Evolutionary conservation across 2,113 vertebrate species (phyloP), one percentile per base, ranked within the genome.

Genomic region (Platanista minor): DNA sequence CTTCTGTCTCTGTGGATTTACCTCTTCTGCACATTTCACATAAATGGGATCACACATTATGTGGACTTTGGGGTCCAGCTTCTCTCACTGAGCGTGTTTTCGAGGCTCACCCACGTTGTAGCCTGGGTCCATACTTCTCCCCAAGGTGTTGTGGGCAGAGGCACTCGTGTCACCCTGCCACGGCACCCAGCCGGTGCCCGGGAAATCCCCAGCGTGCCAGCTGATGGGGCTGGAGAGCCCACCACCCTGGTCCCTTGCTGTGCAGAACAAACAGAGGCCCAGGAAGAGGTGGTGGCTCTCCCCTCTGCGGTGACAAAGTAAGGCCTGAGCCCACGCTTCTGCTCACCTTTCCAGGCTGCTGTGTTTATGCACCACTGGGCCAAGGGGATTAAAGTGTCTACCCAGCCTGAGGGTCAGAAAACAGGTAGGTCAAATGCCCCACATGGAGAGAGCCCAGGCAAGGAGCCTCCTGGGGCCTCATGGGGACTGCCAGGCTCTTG

Each of bases 21-120:
- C 41, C n/a, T 29, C 15, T 33, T 12, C 49, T 4, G 23, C 25
- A 46, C 13, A 20, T 17, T 23, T 12, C 85, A 14, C 3, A 17
- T 29, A 9, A 59, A 20, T 1, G 29, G 31, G 36, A 3, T 33
- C 61, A 14, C 0, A 13, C 54, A 2, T 3, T 1, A 0, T 0
- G 17, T 33, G 74, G 41, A 74, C 69, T 14, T 3, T 25, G 33
- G n/a, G 8, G 43, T 1, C 36, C 13, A n/a, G 17, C 93, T 52
- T 18, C 81, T 49, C 5, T 46, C n/a, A 17, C 49, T 5, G 18
- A 46, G 49, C 23, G 0, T 20, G 8, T 15, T 31, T 57, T 21
- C 0, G 2, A 69, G 64, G 57, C 8, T 13, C 31, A 13, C 18
- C 29, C 43, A 17, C 39, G 15, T 20, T 4, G 15, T 1, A 3